Evolutionary conservation across 2,113 vertebrate genomes (phyloP).

Genomic region (Lethenteron camtschaticum): DNA sequence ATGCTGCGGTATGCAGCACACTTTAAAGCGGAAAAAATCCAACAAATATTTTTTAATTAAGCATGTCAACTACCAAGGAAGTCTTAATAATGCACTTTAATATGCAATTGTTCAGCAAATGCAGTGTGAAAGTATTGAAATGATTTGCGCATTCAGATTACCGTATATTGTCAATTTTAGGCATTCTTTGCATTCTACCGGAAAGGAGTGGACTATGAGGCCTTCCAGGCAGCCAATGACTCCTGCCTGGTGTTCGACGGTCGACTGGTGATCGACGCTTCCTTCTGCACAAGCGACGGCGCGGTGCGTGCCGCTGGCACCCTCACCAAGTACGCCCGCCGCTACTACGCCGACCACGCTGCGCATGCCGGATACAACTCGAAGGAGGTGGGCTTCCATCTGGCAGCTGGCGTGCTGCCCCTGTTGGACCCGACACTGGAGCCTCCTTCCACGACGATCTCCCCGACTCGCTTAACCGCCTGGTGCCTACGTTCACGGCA

Average conservation of each 20-base stretch:
- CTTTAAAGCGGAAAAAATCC: too few relatives aligned
- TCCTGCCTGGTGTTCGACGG: conserved; percentile 55
- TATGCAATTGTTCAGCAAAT: too few relatives aligned
- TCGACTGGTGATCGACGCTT: conserved; percentile 39
- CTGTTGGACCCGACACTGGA: conserved; percentile 40
- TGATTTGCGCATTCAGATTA: too few relatives aligned
- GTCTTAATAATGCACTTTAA: too few relatives aligned
- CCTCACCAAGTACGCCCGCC: conserved; percentile 56
- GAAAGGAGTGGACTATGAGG: conserved; percentile 37
- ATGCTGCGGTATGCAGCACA: too few relatives aligned
- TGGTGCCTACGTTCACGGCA: conserved; percentile 36
- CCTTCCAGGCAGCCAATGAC: conserved; percentile 38
- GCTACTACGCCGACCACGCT: conserved; percentile 37
- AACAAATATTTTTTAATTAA: too few relatives aligned
- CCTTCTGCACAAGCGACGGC: conserved; percentile 43
- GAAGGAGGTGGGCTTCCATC: conserved; percentile 48
- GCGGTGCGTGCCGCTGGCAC: conserved; percentile 48
- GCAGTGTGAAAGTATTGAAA: too few relatives aligned
- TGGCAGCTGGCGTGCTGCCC: conserved; percentile 37
- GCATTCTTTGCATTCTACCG: conserved; percentile 48
- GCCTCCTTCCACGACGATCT: conserved; percentile 8
- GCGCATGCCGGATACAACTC: conserved; percentile 46
- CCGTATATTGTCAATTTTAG: conserved; percentile 19
- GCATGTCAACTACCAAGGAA: too few relatives aligned
- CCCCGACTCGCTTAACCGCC: conserved; percentile 19